Conservation (phyloP, 2,888 invertebrate genomes). For the Zaprionus obscuricornis region DNA sequence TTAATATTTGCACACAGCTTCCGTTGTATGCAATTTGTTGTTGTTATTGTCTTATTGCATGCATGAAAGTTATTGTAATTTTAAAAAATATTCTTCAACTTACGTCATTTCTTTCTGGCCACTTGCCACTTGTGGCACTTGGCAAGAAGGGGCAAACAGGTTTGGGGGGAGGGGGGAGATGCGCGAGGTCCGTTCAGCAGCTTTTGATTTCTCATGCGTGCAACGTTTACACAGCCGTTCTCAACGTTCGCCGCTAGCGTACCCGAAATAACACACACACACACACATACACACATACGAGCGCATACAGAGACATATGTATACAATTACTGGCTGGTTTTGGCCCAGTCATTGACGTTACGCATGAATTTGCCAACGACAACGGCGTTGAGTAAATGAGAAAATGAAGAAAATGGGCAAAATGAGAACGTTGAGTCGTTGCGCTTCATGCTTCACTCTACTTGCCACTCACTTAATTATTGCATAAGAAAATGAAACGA, state of each 20-base stretch:
- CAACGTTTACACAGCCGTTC: slow-evolving; percentile 56
- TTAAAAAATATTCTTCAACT: slow-evolving; percentile 35
- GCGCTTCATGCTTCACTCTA: slow-evolving; percentile 70
- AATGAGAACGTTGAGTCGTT: slow-evolving; percentile 54
- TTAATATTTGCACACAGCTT: slow-evolving; percentile 3
- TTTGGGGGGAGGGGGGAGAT: too few relatives aligned
- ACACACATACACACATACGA: neutral
- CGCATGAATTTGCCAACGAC: slow-evolving; percentile 62
- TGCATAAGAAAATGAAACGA: slow-evolving; percentile 71
- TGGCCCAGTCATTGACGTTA: slow-evolving; percentile 45
- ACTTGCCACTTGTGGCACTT: slow-evolving; percentile 43
- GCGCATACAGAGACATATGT: too few relatives aligned
- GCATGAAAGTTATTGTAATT: slow-evolving; percentile 46
- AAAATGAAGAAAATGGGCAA: slow-evolving; percentile 39
- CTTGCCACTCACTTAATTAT: slow-evolving; percentile 76
- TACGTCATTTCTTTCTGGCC: slow-evolving; percentile 5
- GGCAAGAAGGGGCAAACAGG: too few relatives aligned
- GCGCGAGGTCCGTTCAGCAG: slow-evolving; percentile 30
- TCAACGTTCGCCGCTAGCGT: slow-evolving; percentile 20
- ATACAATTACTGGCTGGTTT: too few relatives aligned
- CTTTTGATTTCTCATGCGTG: slow-evolving; percentile 74
- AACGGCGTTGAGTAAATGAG: slow-evolving; percentile 46
- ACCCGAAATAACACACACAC: slow-evolving; percentile 37
- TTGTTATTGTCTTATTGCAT: slow-evolving; percentile 1
- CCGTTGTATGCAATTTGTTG: slow-evolving; percentile 13